A percentile compares a stretch with the other conserved stretches of the same genome.
Conservation (phyloP, 1,140 invertebrate species). For the Tachypleus tridentatus region DNA sequence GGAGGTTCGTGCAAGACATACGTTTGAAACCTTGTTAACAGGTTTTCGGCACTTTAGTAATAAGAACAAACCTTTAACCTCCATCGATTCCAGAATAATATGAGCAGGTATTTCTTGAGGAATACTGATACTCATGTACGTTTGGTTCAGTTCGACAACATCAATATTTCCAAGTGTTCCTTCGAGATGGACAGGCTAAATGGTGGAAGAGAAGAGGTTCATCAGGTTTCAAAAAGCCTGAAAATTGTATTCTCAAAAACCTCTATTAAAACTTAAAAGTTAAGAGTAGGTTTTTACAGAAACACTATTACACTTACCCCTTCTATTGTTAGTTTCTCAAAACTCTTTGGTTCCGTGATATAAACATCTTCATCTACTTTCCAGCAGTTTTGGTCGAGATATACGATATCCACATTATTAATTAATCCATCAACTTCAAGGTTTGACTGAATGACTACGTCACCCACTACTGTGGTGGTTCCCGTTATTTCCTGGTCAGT, state of each 20-base stretch:
- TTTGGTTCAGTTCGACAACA: conserved; percentile 8
- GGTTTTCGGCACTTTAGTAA: no score
- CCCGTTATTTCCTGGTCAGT: not conserved
- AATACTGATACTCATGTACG: conserved; percentile 16
- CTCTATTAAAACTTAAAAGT: not conserved
- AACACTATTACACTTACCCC: conserved; percentile 9
- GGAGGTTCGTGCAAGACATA: not conserved
- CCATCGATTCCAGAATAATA: conserved; percentile 6
- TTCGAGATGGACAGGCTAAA: conserved; percentile 8
- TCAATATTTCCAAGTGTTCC: conserved; percentile 12
- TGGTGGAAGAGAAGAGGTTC: not conserved
- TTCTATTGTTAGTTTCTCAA: conserved; percentile 12
- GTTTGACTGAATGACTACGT: conserved; percentile 4
- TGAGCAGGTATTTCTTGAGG: conserved; percentile 12
- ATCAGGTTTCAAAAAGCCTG: no score
- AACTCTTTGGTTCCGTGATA: conserved; percentile 8
- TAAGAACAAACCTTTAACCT: conserved; percentile 6
- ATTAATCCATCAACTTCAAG: conserved; percentile 8
- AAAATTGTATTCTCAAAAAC: no score
- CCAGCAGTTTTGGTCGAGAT: conserved; percentile 4
- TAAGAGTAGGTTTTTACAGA: not conserved
- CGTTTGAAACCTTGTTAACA: no score
- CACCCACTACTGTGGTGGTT: not conserved
- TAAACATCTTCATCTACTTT: conserved; percentile 1
- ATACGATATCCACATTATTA: conserved; percentile 9